These are phyloP conservation scores for Cryptotis parvus DNA, from an alignment of 2,113 vertebrate genomes.

Conservation along the genomic window DNA sequence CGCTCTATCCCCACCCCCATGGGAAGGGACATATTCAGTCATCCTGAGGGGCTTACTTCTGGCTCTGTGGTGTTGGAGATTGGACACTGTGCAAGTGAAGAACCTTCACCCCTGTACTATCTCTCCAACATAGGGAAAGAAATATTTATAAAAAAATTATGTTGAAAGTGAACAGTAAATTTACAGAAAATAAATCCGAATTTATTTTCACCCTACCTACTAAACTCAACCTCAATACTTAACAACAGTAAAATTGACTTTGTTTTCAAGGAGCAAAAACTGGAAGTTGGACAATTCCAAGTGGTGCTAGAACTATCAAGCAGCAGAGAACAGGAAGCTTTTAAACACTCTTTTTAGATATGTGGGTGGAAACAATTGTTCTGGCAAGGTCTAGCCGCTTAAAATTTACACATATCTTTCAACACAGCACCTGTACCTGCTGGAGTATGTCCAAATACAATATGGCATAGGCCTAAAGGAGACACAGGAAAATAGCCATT, in stretches of 20 bases:
- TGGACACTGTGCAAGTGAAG: neutral
- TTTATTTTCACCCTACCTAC: neutral
- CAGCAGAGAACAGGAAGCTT: neutral
- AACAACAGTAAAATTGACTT: neutral
- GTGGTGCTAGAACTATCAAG: neutral
- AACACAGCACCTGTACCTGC: neutral
- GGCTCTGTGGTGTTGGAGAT: too few species aligned
- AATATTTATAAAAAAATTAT: neutral
- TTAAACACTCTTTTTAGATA: accelerated
- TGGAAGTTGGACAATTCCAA: neutral
- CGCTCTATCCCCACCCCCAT: too few species aligned
- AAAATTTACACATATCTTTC: neutral
- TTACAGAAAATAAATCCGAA: neutral
- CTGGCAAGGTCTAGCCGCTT: neutral
- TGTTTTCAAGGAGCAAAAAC: neutral
- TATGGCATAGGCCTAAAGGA: neutral
- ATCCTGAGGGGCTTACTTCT: too few species aligned
- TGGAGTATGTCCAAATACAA: neutral
- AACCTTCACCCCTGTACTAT: too few species aligned
- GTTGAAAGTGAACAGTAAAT: neutral
- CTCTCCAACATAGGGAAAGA: too few species aligned
- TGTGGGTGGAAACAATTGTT: neutral
- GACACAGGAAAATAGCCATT: neutral
- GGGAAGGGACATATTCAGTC: too few species aligned
- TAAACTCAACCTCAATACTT: neutral